phyloP scores from a whole-genome alignment of 2,888 invertebrate genomes.

The Rotaria magnacalcarata region DNA sequence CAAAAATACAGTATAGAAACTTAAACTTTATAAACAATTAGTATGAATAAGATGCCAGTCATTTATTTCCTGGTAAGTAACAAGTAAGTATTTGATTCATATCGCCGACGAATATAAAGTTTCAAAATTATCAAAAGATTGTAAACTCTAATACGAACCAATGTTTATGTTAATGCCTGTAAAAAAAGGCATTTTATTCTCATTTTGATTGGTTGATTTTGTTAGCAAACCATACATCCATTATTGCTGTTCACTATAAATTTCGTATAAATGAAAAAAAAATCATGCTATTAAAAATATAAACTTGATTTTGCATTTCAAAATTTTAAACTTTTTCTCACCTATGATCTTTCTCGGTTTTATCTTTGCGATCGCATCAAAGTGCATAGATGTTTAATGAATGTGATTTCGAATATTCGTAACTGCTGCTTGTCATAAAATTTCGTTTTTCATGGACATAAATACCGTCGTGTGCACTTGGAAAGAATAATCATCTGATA shows the following conservation, averaged over 20 bases:
- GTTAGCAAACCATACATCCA: neutral
- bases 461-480: neutral
- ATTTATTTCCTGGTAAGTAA: too few species aligned
- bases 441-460: neutral
- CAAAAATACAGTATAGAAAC: too few species aligned
- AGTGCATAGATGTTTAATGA: conserved; percentile 15
- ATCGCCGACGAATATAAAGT: too few species aligned
- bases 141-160: too few species aligned
- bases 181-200: neutral
- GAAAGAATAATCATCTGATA: neutral
- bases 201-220: neutral
- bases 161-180: too few species aligned
- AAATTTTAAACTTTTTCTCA: neutral
- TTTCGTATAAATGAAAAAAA: neutral
- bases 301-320: neutral
- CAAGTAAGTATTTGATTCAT: too few species aligned
- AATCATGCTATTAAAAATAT: neutral
- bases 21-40: too few species aligned
- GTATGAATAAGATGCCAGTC: too few species aligned
- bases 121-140: too few species aligned
- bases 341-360: neutral
- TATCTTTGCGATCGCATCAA: neutral
- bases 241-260: neutral
- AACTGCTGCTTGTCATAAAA: neutral
- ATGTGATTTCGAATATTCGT: neutral